These are phyloP conservation scores for Anoplius nigerrimus DNA, from an alignment of 2,888 invertebrate species.

Conservation along the genomic window DNA sequence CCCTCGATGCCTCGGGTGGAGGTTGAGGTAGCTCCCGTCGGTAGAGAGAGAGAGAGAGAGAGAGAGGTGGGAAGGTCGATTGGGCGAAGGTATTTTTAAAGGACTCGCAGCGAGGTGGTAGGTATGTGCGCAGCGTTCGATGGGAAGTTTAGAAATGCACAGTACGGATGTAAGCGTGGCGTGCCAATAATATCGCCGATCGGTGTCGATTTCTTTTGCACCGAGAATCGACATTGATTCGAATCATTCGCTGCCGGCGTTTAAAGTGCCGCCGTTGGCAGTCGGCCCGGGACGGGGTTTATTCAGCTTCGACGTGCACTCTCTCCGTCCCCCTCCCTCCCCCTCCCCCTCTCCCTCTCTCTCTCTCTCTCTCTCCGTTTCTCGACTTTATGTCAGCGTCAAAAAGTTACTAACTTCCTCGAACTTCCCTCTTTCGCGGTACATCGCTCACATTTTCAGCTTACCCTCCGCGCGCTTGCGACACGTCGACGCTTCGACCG, in stretches of 20 bases:
- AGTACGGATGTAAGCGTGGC: background rate
- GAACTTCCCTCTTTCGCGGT: background rate
- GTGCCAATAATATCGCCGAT: background rate
- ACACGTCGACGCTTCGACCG: too few species aligned
- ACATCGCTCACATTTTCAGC: background rate
- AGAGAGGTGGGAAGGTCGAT: background rate
- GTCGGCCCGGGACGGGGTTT: conserved; percentile 22
- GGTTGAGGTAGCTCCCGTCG: too few species aligned
- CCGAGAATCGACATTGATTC: conserved; percentile 20
- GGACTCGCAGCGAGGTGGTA: too few species aligned
- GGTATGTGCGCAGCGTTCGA: too few species aligned
- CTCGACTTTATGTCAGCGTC: conserved; percentile 20
- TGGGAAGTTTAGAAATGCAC: too few species aligned
- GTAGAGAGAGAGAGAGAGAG: background rate
- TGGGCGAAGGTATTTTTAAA: too few species aligned
- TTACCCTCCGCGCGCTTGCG: too few species aligned
- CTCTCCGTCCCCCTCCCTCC: too few species aligned
- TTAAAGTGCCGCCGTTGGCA: conserved; percentile 24
- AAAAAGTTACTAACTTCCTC: conserved; percentile 13
- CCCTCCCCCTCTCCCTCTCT: too few species aligned
- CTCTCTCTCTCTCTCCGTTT: too few species aligned
- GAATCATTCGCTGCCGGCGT: conserved; percentile 22
- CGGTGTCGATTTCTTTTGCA: conserved; percentile 5
- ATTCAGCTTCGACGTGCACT: conserved; percentile 19
- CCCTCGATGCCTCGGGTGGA: too few species aligned